Base-by-base conservation (phyloP, 37 sponge, comb jelly and placozoan genomes). In the Sycon ciliatum region DNA sequence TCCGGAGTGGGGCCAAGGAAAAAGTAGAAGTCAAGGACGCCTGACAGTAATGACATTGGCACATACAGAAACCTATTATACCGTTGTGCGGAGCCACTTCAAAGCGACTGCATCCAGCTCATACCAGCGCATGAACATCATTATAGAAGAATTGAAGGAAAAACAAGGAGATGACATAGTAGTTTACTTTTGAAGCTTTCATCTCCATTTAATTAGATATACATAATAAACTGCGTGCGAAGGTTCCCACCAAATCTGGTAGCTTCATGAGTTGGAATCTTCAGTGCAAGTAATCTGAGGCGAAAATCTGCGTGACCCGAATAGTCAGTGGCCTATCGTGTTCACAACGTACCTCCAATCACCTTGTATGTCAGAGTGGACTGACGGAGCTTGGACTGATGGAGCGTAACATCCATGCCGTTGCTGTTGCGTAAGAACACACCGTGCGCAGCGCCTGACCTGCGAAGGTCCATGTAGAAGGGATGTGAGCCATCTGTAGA, bases 391-490 rank as follows among this genome's bases (percentile, higher is more conserved):
- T 73, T 60, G 9, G 9, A 13, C 4, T 36, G 0, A 0, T 24
- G 73, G 7, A 80, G 16, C 13, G 77, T 65, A 4, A 87, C 69
- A 56, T 91, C 92, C 87, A 91, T 91, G 9, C 92, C 92, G 80
- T 91, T 91, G 73, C 87, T 83, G 73, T 91, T 91, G 63, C 85
- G 76, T 18, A 91, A 73, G 65, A 81, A 91, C 24, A 91, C 87
- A 31, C 92, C 92, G 42, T 91, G 84, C 9, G 87, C 69, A 2
- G 33, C 3, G 0, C 87, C 87, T 34, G 77, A 42, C 11, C 23
- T 9, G 0, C 82, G 55, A 27, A 81, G 79, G 26, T 87, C 87
- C 37, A 87, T 38, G 66, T 87, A 87, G 73, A 91, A 87, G 23
- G 92, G 92, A 55, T 91, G 92, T 6, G 84, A 83, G 2, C 92